Evolutionary conservation across 1,140 invertebrate species (phyloP), one percentile per base, ranked within the genome.

Genomic region (Matsumurasca onukii): DNA sequence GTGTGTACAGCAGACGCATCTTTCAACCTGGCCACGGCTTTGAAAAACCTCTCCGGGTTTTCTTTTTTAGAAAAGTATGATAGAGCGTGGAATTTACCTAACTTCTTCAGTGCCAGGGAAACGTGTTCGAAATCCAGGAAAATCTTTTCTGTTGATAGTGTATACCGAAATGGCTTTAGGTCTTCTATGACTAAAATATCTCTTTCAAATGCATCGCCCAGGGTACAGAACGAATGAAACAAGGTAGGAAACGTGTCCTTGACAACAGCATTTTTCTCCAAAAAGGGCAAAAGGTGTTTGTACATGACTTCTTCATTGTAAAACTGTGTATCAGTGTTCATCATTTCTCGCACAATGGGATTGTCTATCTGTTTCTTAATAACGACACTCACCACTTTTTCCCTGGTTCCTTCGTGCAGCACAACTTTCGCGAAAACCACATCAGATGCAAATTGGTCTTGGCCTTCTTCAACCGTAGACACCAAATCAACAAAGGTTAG

Each of bases 1-100:
- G 3, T 22, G 17, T 67, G 3, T 2, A 68, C n/a, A 0, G 66
- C 31, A 31, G 62, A 76, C 1, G 31, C 1, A n/a, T 74, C 71
- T 24, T 51, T 24, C n/a, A 81, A 71, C 0, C 45, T 31, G 0
- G 70, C 67, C 0, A 77, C 65, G 2, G 79, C 45, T 2, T 70
- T 30, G 15, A 72, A 71, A 70, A 80, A 82, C 5, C 73, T 69
- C 0, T 75, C 65, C 0, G 70, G 39, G 15, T 74, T 52, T 1
- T 66, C 70, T 9, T 75, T 61, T 62, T 81, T 82, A 68, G 78
- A 71, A 0, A 62, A 65, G 31, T 78, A 81, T 1, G 76, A 78
- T 3, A 73, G 70, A 0, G 76, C 79, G 52, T 84, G 82, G 65
- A 81, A 80, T 45, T 69, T 68, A 1, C 72, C 82, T 3, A 83